phyloP scores from a whole-genome alignment of 2,113 vertebrate genomes.

The Ophiodon elongatus region DNA sequence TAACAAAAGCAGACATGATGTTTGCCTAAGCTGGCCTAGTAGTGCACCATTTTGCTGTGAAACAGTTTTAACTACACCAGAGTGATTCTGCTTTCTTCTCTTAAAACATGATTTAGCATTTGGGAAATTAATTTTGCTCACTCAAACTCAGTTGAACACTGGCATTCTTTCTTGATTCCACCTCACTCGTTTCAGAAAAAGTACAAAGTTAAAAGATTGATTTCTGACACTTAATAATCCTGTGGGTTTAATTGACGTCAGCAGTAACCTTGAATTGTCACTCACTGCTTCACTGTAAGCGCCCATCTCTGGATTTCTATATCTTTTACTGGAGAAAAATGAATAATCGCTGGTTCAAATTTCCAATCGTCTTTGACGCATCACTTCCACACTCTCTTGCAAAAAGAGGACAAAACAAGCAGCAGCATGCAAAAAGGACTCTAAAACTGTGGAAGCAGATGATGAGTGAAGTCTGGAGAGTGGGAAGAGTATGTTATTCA shows the following conservation, averaged over 20 bases:
- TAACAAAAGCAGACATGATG: conserved; percentile 17
- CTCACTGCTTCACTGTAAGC: not conserved
- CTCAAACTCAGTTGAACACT: not conserved
- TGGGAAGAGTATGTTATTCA: not conserved
- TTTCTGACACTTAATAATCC: conserved; percentile 1
- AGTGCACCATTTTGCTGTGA: not conserved
- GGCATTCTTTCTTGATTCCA: not conserved
- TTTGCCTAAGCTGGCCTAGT: not conserved
- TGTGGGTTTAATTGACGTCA: conserved; percentile 2
- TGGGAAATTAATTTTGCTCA: not conserved
- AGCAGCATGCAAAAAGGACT: not conserved
- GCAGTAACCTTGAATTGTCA: conserved; percentile 26
- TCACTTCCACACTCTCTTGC: not conserved
- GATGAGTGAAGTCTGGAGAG: conserved; percentile 4
- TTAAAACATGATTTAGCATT: not conserved
- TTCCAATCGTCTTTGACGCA: not conserved
- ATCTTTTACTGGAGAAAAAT: not conserved
- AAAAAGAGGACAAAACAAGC: conserved; percentile 1
- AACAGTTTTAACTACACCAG: not conserved
- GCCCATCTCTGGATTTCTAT: not conserved
- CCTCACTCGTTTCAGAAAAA: not conserved
- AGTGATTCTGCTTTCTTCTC: not conserved
- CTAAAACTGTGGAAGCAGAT: not conserved
- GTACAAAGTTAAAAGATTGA: not conserved
- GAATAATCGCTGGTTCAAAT: not conserved